phyloP scores from a whole-genome alignment of 53 echinoderm and acorn worm species.

The Temnopleurus reevesii region DNA sequence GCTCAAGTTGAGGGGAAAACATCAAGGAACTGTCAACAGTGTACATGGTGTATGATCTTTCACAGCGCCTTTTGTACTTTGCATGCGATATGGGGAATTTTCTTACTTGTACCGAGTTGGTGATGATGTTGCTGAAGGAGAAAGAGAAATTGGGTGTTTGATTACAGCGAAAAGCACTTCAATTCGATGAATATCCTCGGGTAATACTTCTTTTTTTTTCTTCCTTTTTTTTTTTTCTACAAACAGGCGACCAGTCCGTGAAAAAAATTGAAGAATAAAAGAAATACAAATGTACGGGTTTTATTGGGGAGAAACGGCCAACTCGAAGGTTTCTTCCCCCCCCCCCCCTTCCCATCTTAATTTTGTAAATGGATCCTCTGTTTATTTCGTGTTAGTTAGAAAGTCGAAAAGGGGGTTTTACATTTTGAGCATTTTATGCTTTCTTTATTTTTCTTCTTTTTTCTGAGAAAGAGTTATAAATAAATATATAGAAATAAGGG shows the following conservation, averaged over 20 bases:
- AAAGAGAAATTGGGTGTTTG: constrained; percentile 31
- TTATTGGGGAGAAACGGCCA: not conserved
- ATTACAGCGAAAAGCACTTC: constrained; percentile 33
- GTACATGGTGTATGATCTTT: no score
- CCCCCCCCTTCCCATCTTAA: not conserved
- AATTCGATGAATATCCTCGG: constrained; percentile 14
- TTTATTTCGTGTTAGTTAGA: constrained; percentile 30
- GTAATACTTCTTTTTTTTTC: not conserved
- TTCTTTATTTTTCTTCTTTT: no score
- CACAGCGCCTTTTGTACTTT: no score
- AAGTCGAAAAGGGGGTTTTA: constrained; percentile 11
- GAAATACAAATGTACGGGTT: constrained; percentile 15
- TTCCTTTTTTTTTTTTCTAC: not conserved
- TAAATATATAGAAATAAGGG: no score
- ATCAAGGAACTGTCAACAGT: no score
- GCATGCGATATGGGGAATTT: no score
- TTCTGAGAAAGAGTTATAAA: no score
- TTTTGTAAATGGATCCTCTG: constrained; percentile 46
- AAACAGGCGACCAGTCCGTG: not conserved
- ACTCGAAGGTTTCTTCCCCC: not conserved
- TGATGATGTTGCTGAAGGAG: constrained; percentile 1
- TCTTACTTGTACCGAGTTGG: no score
- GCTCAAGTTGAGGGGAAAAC: no score
- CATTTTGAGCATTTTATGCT: not conserved
- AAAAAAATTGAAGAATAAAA: not conserved